phyloP scores from a whole-genome alignment of 2,888 invertebrate genomes.

The Harpalus rufipes region DNA sequence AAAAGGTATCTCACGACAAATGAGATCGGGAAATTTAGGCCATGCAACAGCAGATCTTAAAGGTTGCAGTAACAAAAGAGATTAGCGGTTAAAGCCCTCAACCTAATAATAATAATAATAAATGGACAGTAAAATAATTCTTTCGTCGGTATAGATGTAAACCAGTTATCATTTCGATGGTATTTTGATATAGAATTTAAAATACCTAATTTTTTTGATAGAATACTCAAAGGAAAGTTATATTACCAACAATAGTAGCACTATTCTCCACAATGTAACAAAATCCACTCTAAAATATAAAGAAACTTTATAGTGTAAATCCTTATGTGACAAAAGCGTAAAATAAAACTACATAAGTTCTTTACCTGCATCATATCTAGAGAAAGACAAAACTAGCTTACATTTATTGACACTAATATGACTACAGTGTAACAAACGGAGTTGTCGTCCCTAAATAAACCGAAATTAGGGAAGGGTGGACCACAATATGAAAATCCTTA shows the following conservation, averaged over 20 bases:
- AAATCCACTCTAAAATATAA: neutral
- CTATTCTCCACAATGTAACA: neutral
- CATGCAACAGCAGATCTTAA: no score
- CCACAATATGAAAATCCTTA: constrained; percentile 16
- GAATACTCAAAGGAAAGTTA: no score
- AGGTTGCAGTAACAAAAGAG: no score
- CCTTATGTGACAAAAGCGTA: neutral
- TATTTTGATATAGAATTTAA: no score
- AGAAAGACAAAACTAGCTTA: neutral
- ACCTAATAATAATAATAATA: no score
- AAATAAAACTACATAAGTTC: neutral
- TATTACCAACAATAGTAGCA: neutral
- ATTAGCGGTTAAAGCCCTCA: no score
- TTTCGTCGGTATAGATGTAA: no score
- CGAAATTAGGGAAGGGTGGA: constrained; percentile 12
- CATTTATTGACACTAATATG: neutral
- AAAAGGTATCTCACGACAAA: no score
- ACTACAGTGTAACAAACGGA: neutral
- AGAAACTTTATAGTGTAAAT: constrained; percentile 1
- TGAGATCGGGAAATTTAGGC: no score
- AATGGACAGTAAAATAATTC: no score
- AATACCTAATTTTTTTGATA: no score
- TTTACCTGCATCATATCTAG: neutral
- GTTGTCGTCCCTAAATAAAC: neutral
- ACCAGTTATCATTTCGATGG: no score